These are phyloP conservation scores for Pseudorasbora parva DNA, from an alignment of 2,113 vertebrate genomes.

Conservation along the genomic window DNA sequence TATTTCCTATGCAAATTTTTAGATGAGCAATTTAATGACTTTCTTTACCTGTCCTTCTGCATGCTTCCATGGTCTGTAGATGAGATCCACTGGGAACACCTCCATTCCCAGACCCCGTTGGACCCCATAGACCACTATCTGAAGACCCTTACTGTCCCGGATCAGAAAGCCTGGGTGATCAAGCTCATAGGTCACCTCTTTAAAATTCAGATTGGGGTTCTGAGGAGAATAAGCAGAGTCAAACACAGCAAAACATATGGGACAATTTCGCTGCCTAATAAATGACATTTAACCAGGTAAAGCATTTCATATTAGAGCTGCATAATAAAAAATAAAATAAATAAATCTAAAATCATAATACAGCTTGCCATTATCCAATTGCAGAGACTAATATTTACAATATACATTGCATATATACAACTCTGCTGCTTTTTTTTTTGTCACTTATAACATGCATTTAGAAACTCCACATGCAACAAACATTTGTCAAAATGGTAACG, in stretches of 20 bases:
- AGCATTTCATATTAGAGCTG: background rate
- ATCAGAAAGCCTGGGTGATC: slow-evolving; percentile 95
- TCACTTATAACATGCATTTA: too few relatives aligned
- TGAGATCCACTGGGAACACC: slow-evolving; percentile 95
- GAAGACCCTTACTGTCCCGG: slow-evolving; percentile 95
- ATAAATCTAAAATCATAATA: too few relatives aligned
- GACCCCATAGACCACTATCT: slow-evolving; percentile 96
- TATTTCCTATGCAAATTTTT: background rate
- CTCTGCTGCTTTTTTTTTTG: too few relatives aligned
- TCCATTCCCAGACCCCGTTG: slow-evolving; percentile 95
- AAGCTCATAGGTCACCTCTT: slow-evolving; percentile 97
- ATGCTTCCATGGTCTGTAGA: slow-evolving; percentile 98
- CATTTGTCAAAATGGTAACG: too few relatives aligned
- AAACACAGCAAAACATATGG: background rate
- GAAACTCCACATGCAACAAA: too few relatives aligned
- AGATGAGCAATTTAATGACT: background rate
- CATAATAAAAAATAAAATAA: too few relatives aligned
- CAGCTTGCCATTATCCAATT: too few relatives aligned
- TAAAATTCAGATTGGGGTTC: slow-evolving; percentile 97
- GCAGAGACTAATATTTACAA: too few relatives aligned
- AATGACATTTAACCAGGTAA: background rate
- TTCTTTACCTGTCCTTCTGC: slow-evolving; percentile 92
- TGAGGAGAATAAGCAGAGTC: slow-evolving; percentile 64
- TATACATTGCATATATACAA: too few relatives aligned
- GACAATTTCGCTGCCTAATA: background rate